Percentiles rank a stretch among this genome's conserved stretches.
Evolutionary conservation across 2,888 invertebrate genomes (phyloP).

Genomic region (Kryphioiulus occultus): DNA sequence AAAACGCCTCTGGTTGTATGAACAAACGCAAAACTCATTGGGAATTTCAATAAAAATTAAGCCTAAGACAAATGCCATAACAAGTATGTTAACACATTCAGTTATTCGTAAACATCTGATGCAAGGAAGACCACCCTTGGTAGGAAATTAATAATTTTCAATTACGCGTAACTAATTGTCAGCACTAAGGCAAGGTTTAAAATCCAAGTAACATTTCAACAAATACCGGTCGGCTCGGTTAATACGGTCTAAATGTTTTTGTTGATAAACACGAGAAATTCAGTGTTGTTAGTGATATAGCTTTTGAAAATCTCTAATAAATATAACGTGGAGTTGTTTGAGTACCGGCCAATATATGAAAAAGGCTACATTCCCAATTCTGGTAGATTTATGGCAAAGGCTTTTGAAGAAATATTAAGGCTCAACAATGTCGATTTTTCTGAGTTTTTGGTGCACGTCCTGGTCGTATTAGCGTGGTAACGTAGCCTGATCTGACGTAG

Average conservation of each 20-base stretch:
- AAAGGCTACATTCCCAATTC: background rate
- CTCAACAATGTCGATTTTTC: background rate
- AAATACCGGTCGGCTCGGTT: background rate
- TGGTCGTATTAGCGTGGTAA: background rate
- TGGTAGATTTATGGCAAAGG: background rate
- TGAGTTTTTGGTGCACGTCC: background rate
- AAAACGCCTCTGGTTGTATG: slow-evolving; percentile 36
- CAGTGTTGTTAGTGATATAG: background rate
- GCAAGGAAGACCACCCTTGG: slow-evolving; percentile 18
- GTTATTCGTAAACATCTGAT: background rate
- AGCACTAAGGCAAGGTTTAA: background rate
- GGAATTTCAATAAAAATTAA: slow-evolving; percentile 24
- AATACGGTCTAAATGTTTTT: background rate
- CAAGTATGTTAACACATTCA: background rate
- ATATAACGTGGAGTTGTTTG: background rate
- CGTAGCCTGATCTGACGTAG: background rate
- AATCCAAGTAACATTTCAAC: background rate
- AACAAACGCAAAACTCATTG: slow-evolving; percentile 29
- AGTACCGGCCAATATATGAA: background rate
- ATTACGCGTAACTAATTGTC: background rate
- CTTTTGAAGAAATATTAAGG: background rate
- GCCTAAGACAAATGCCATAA: slow-evolving; percentile 11
- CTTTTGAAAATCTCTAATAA: background rate
- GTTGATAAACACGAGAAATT: background rate
- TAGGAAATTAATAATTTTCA: slow-evolving; percentile 13